A percentile compares a stretch with the other conserved stretches of the same genome.
phyloP scores from a whole-genome alignment of 2,888 invertebrate species.

The Sesia apiformis region DNA sequence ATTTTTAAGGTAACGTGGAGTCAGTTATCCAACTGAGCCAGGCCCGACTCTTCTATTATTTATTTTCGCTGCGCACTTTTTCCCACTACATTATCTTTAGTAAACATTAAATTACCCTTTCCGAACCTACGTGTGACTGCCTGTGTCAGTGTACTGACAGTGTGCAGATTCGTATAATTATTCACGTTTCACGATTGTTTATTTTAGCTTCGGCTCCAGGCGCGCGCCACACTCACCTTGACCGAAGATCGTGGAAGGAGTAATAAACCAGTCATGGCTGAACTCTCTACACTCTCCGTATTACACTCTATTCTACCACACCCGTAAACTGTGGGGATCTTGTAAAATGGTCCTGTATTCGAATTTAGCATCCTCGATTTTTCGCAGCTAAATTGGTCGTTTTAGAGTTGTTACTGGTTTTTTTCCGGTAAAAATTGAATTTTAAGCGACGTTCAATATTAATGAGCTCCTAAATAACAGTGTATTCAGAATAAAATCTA shows the following conservation, averaged over 20 bases:
- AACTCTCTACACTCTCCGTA: constrained; percentile 28
- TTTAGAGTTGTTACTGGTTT: constrained; percentile 3
- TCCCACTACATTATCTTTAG: too few relatives aligned
- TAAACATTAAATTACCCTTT: too few relatives aligned
- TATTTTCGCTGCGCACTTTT: too few relatives aligned
- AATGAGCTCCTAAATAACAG: too few relatives aligned
- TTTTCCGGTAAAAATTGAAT: constrained; percentile 2
- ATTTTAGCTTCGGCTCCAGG: constrained; percentile 38
- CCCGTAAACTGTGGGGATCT: constrained; percentile 5
- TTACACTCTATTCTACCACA: not conserved
- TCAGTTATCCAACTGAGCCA: too few relatives aligned
- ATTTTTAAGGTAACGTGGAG: too few relatives aligned
- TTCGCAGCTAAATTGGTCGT: constrained; percentile 1
- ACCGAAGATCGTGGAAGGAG: constrained; percentile 37
- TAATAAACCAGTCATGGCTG: constrained; percentile 39
- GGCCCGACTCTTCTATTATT: too few relatives aligned
- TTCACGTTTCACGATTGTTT: constrained; percentile 37
- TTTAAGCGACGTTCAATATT: too few relatives aligned
- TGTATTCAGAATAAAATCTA: too few relatives aligned
- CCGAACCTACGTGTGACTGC: too few relatives aligned
- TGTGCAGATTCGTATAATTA: constrained; percentile 32
- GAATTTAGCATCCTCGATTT: not conserved
- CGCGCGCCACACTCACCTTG: constrained; percentile 56
- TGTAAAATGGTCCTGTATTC: constrained; percentile 1
- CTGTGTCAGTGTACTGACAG: constrained; percentile 22